Base-by-base conservation (phyloP, 2,888 invertebrate species). In the Pristionchus arcanus region DNA sequence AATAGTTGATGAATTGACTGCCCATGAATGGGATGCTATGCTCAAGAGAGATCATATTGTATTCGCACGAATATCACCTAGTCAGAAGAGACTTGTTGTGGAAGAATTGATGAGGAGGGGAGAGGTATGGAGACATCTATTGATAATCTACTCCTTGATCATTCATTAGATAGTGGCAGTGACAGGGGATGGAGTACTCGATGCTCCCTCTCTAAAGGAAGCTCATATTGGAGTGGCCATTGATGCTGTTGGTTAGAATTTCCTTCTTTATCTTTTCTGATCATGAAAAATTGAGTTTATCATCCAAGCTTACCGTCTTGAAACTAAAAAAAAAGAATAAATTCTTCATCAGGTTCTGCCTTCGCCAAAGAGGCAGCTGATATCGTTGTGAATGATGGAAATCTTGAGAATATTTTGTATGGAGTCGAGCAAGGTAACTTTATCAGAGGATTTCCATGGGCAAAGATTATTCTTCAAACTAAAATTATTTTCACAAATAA, bases 291-390 rank as follows among this genome's bases (percentile, higher is more conserved):
- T 49, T 1, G 13, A n/a, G n/a, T n/a, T n/a, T n/a, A n/a, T n/a
- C n/a, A 42, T 42, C 42, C 42, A 42, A 42, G 42, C 42, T 42
- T 5, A n/a, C n/a, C 42, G 3, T 42, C 9, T 42, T 42, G 42
- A 42, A 42, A 42, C 3, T 42, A n/a, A n/a, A n/a, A n/a, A n/a
- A n/a, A n/a, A n/a, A n/a, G 42, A 42, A 42, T 42, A 42, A 37
- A 34, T 37, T 34, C 31, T 71, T n/a, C 28, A 21, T 31, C 66
- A 88, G 90, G 90, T 25, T 91, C 91, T 15, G 90, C 91, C 25
- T 91, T 93, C 74, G 93, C 93, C 34, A 91, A 92, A 66, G 92
- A 93, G 71, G 93, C 93, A 21, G 91, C 93, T 19, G 93, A 93
- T 84, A 89, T 92, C 42, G 90, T 93, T 25, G 90, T 91, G 53